A percentile compares a stretch with the other conserved stretches of the same genome.
phyloP scores from a whole-genome alignment of 2,888 invertebrate species.

The Notocelia uddmanniana region DNA sequence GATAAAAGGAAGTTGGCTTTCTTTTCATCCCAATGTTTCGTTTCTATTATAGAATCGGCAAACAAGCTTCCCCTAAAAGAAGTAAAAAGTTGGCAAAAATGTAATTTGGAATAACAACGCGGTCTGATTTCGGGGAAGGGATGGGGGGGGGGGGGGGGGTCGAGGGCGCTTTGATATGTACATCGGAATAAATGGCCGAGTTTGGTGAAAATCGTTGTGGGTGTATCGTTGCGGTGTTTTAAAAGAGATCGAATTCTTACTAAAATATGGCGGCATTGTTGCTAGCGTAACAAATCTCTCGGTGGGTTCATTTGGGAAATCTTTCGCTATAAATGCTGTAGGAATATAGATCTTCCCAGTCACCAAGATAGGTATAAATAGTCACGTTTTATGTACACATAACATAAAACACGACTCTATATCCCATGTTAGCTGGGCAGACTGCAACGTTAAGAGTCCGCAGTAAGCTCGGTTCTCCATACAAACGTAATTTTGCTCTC shows the following conservation, averaged over 20 bases:
- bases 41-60: constrained; percentile 72
- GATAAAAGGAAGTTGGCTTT: constrained; percentile 46
- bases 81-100: constrained; percentile 64
- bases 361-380: no score
- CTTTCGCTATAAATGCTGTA: no score
- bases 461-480: no score
- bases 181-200: constrained; percentile 32
- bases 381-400: no score
- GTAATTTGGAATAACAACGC: constrained; percentile 76
- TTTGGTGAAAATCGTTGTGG: constrained; percentile 14
- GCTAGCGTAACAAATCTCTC: not conserved
- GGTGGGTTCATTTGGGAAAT: not conserved
- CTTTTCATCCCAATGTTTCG: constrained; percentile 63
- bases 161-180: constrained; percentile 25
- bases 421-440: no score
- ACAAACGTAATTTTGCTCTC: no score
- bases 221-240: not conserved
- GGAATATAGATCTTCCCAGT: no score
- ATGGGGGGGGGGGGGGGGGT: constrained; percentile 36
- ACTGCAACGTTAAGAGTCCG: no score
- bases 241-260: not conserved
- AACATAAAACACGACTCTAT: no score
- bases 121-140: constrained; percentile 61
- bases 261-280: not conserved
- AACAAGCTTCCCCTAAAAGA: constrained; percentile 65